Conservation (phyloP, 2,797 vertebrate species). For the Nasua narica region DNA sequence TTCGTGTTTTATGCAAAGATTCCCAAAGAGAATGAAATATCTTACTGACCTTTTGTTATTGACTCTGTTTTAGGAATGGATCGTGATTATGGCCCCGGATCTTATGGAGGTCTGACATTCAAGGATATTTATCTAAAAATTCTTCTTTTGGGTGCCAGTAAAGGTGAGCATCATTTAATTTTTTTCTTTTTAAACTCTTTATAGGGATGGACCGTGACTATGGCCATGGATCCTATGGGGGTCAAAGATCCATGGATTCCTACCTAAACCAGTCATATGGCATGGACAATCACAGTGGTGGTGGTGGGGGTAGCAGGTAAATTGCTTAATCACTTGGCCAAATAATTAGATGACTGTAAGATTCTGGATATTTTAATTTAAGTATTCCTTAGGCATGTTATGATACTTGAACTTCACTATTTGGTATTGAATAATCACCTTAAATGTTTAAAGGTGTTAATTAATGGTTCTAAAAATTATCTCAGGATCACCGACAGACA, state of each 20-base stretch:
- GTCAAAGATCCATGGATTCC: conserved; percentile 88
- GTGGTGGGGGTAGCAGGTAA: conserved; percentile 88
- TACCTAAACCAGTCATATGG: conserved; percentile 88
- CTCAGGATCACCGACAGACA: conserved; percentile 59
- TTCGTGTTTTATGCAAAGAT: conserved; percentile 18
- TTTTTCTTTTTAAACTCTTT: conserved; percentile 85
- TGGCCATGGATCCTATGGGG: conserved; percentile 88
- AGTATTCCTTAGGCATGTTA: conserved; percentile 83
- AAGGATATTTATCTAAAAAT: conserved; percentile 87
- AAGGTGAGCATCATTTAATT: conserved; percentile 75
- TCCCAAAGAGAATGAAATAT: background rate
- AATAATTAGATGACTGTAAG: conserved; percentile 74
- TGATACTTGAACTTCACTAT: conserved; percentile 50
- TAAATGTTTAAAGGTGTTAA: conserved; percentile 58
- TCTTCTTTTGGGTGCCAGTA: conserved; percentile 70
- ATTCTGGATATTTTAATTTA: conserved; percentile 77
- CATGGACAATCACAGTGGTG: conserved; percentile 88
- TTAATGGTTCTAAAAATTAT: conserved; percentile 26
- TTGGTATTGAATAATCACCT: conserved; percentile 46
- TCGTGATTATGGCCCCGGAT: conserved; percentile 88
- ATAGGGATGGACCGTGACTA: conserved; percentile 88
- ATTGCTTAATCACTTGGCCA: conserved; percentile 84
- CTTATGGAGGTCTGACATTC: conserved; percentile 87
- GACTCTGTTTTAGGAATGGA: conserved; percentile 85
- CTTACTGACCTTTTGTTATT: conserved; percentile 70